Base-by-base conservation (phyloP, 2,888 invertebrate genomes). In the Synanthedon vespiformis region DNA sequence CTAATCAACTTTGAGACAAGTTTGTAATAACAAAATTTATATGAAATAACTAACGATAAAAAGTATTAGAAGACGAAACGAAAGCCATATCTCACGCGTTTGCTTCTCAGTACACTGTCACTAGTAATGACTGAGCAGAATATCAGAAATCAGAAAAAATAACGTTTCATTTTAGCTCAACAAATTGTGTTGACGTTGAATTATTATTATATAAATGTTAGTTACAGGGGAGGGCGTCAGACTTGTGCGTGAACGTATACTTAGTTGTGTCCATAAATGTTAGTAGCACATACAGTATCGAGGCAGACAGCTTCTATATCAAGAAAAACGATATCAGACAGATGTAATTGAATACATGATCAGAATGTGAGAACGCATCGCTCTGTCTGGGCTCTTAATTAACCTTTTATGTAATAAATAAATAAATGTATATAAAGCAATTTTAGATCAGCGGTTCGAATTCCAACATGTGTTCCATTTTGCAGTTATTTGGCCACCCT, bases 311-410 rank as follows among this genome's bases (percentile, higher is more conserved):
- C 34, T 51, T 49, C 14, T 44, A 40, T 54, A 51, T 54, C 56
- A 55, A 53, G 51, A 60, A 57, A 63, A 65, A 63, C 65, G 60
- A 68, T 62, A 57, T 62, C 62, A 65, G 60, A 56, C 61, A 62
- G 53, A 58, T 59, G 62, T 69, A 68, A 72, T 72, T 72, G 66
- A 70, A 66, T 65, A 69, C 69, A 68, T 61, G 68, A 62, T 65
- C 60, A 55, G 71, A 68, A 69, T 72, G 58, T 56, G 53, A 54
- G 52, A 53, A 50, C 41, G 48, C 34, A 54, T 48, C 49, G 40
- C 6, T 13, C 13, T 44, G 13, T 44, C 14, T 44, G 8, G 4
- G 44, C 6, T n/a, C 44, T n/a, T 34, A 34, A 34, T 34, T 34
- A 34, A 34, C 34, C 34, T 34, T 10, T 34, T 10, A 34, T 34